Base-by-base conservation (phyloP, 1,140 invertebrate species). In the Cotesia chilonis region DNA sequence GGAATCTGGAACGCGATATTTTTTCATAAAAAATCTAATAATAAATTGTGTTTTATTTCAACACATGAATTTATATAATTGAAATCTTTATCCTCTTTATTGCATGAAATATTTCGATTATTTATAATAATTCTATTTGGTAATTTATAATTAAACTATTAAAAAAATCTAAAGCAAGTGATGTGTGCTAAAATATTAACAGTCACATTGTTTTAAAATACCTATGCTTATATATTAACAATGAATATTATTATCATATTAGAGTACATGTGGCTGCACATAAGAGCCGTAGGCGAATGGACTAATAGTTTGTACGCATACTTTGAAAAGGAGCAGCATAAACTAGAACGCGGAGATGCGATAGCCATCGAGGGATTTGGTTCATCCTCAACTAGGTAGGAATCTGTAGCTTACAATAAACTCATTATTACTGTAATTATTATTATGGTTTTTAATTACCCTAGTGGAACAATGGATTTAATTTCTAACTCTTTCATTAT, bases 181-280 rank as follows among this genome's bases (percentile, higher is more conserved):
- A 47, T 9, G 6, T 6, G 10, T 47, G 6, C 41, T 47, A 6
- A 6, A 10, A 47, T 47, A 47, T 47, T 47, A 47, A 47, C 10
- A 6, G 28, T 9, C 41, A 10, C 41, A 9, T 47, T 47, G 41
- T 47, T 47, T 47, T 47, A 59, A 59, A 17, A 59, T 20, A 7
- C 17, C 4, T 20, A 4, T 17, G 57, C 20, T 9, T 59, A 10
- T 59, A 10, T 17, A 14, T 10, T 20, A 59, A 59, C 20, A 59
- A 20, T 59, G 9, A 59, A 20, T 10, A 69, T 68, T 75, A 14
- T 67, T 61, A 54, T 61, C 41, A 74, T 28, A 70, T 36, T 80
- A 95, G 95, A 95, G 80, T 93, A 95, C 78, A 92, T 98, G 82
- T 97, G 95, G 94, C 87, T 98, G 0, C 97, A 98, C 84, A 95